Conservation (phyloP, 2,888 invertebrate species). For the Charanyca ferruginea region DNA sequence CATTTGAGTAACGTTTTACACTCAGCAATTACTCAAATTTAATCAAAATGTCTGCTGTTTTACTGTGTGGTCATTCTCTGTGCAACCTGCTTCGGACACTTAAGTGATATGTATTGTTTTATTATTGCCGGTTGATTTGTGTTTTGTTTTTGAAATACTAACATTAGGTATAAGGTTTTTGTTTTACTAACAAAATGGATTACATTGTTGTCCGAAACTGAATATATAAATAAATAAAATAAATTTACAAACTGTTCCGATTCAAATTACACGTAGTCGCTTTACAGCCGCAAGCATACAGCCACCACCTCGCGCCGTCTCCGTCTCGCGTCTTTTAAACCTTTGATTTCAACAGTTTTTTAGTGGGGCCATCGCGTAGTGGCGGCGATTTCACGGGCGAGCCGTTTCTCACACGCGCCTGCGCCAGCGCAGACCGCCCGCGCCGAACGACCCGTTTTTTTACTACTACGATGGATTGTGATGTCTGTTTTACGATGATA, state of each 20-base stretch:
- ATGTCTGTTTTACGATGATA: slow-evolving; percentile 67
- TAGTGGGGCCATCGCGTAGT: slow-evolving; percentile 56
- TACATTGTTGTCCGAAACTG: too few relatives aligned
- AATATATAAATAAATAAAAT: too few relatives aligned
- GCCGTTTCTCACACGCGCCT: slow-evolving; percentile 68
- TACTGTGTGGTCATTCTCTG: too few relatives aligned
- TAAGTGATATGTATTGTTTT: too few relatives aligned
- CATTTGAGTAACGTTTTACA: not conserved
- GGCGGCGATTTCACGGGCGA: slow-evolving; percentile 68
- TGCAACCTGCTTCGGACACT: too few relatives aligned
- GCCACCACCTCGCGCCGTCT: slow-evolving; percentile 35
- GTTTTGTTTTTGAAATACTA: too few relatives aligned
- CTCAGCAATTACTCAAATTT: not conserved
- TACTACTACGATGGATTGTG: slow-evolving; percentile 52
- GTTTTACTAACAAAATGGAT: too few relatives aligned
- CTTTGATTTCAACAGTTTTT: slow-evolving; percentile 49
- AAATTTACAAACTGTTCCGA: too few relatives aligned
- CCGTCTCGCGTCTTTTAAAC: slow-evolving; percentile 53
- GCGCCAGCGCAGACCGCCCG: slow-evolving; percentile 68
- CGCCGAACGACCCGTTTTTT: slow-evolving; percentile 61
- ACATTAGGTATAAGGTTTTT: too few relatives aligned
- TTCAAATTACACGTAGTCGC: too few relatives aligned
- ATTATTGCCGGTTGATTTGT: too few relatives aligned
- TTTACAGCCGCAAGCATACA: not conserved
- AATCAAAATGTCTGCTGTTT: not conserved